These are phyloP conservation scores for Meandrusa payeni DNA, from an alignment of 2,888 invertebrate genomes.

Conservation along the genomic window DNA sequence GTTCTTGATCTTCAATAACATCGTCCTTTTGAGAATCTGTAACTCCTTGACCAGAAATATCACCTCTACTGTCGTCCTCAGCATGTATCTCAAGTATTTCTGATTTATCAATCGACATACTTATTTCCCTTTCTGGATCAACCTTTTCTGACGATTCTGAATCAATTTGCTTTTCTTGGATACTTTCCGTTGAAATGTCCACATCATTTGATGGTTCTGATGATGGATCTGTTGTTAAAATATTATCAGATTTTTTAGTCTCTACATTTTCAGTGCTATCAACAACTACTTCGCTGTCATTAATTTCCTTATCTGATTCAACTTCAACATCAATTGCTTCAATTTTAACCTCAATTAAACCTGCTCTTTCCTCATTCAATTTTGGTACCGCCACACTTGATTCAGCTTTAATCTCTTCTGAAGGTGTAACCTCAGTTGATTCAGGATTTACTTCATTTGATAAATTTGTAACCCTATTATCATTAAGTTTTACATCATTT, in stretches of 20 bases:
- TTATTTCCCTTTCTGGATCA: slow-evolving; percentile 47
- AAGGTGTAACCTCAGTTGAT: too few species aligned
- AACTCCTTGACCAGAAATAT: slow-evolving; percentile 49
- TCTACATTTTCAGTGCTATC: background rate
- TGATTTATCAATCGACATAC: slow-evolving; percentile 56
- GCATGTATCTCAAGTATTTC: slow-evolving; percentile 64
- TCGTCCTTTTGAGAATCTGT: slow-evolving; percentile 41
- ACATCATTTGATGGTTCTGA: too few species aligned
- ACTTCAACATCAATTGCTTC: background rate
- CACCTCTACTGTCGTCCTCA: slow-evolving; percentile 59
- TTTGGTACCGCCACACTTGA: background rate
- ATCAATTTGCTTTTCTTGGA: slow-evolving; percentile 29
- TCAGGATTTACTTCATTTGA: slow-evolving; percentile 27
- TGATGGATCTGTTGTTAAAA: too few species aligned
- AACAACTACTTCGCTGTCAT: slow-evolving; percentile 1
- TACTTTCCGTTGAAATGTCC: slow-evolving; percentile 25
- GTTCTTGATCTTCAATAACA: slow-evolving; percentile 33
- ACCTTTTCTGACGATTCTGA: slow-evolving; percentile 37
- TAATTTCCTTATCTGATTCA: slow-evolving; percentile 2
- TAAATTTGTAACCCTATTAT: slow-evolving; percentile 1
- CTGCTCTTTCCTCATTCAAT: background rate
- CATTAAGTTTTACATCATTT: slow-evolving; percentile 14
- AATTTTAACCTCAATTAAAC: background rate
- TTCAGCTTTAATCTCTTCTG: background rate
- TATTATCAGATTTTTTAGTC: too few species aligned